A percentile compares a stretch with the other conserved stretches of the same genome.
These are phyloP conservation scores for Anhinga anhinga DNA, from an alignment of 2,113 vertebrate genomes.

Conservation along the genomic window DNA sequence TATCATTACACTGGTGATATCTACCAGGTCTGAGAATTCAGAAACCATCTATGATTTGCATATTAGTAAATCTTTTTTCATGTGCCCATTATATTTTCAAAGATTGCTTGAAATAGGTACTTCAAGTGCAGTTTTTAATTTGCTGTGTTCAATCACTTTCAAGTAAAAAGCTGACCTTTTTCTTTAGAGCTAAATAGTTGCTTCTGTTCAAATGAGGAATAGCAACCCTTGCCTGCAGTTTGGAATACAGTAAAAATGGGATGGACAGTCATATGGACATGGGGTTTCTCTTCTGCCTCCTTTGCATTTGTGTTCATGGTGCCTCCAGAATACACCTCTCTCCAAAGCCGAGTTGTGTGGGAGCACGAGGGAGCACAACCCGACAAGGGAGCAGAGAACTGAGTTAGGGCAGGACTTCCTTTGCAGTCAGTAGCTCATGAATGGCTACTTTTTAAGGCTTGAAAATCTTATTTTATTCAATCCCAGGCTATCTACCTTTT, in stretches of 20 bases:
- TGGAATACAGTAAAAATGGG: background rate
- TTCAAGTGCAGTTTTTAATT: constrained; percentile 1
- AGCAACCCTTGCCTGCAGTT: background rate
- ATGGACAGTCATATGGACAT: accelerated
- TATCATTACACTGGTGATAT: background rate
- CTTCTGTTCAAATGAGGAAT: background rate
- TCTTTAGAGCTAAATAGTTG: background rate
- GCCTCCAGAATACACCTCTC: background rate
- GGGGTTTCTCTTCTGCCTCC: background rate
- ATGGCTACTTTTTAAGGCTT: background rate
- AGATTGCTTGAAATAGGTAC: background rate
- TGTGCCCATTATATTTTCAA: background rate
- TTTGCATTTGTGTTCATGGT: background rate
- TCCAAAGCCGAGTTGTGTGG: background rate
- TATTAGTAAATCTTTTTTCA: constrained; percentile 1
- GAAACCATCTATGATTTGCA: background rate
- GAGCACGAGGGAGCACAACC: accelerated
- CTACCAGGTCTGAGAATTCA: background rate
- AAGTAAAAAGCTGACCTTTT: background rate
- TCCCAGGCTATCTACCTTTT: background rate
- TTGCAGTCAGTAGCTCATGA: background rate
- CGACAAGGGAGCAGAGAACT: background rate
- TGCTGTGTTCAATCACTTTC: background rate
- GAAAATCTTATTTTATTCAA: background rate
- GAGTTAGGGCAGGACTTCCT: background rate